Conservation (phyloP, 2,113 vertebrate genomes). For the Oplegnathus fasciatus region DNA sequence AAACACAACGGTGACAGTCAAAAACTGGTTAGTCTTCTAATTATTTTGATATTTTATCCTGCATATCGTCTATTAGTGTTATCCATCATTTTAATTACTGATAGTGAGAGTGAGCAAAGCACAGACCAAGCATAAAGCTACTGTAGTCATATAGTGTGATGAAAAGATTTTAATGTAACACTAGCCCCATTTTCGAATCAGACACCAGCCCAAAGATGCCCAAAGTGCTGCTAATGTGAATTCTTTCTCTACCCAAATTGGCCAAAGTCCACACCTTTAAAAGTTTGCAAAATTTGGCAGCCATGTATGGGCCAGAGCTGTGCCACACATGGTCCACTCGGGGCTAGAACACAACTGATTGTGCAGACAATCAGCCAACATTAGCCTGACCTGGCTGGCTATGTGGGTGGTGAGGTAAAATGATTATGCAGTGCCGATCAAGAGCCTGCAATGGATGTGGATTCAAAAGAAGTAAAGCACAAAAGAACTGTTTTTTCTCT, state of each 20-base stretch:
- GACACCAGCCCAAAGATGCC: neutral
- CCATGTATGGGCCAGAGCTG: neutral
- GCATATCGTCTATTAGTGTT: neutral
- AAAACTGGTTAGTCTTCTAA: neutral
- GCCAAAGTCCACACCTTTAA: neutral
- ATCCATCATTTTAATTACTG: neutral
- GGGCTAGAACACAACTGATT: neutral
- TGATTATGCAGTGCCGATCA: neutral
- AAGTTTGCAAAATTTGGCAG: neutral
- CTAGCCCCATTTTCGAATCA: neutral
- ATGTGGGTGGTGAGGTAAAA: neutral
- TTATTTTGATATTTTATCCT: neutral
- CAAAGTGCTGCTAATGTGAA: neutral
- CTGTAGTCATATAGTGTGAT: neutral
- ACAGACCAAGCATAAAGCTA: neutral
- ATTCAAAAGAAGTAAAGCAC: slow-evolving; percentile 9
- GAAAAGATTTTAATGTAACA: neutral
- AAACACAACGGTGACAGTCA: neutral
- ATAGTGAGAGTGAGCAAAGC: neutral
- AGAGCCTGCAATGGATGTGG: neutral
- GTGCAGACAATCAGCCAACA: neutral
- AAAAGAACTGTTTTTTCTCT: neutral
- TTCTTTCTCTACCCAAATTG: neutral
- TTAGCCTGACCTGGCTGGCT: slow-evolving; percentile 1
- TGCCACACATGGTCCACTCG: neutral